Conservation (phyloP, 1,140 invertebrate species). For the Apis laboriosa region DNA sequence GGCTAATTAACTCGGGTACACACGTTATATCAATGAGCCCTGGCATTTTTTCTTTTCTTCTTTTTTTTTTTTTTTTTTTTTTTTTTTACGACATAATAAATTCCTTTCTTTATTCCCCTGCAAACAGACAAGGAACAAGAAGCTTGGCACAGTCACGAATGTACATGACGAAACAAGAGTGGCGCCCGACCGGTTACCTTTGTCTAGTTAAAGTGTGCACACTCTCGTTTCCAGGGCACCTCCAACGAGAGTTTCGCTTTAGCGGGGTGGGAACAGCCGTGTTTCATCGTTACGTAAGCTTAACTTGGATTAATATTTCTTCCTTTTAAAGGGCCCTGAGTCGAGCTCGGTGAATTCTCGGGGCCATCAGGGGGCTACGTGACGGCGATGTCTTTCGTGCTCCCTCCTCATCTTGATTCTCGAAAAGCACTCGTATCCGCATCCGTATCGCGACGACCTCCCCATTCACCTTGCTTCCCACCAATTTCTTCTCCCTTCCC, state of each 20-base stretch:
- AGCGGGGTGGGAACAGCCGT: constrained; percentile 36
- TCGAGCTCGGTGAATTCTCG: constrained; percentile 39
- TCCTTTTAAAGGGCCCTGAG: constrained; percentile 40
- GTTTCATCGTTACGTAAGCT: constrained; percentile 52
- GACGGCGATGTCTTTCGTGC: constrained; percentile 36
- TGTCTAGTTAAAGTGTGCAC: constrained; percentile 34
- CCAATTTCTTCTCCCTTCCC: constrained; percentile 19
- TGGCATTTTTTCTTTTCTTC: background rate
- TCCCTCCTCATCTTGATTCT: constrained; percentile 28
- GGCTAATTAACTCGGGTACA: constrained; percentile 47
- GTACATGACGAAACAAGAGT: constrained; percentile 15
- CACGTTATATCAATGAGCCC: background rate
- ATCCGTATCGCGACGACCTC: constrained; percentile 20
- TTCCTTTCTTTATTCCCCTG: background rate
- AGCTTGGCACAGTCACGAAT: background rate
- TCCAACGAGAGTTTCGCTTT: constrained; percentile 22
- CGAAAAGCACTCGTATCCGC: constrained; percentile 26
- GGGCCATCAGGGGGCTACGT: constrained; percentile 38
- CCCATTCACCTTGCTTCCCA: constrained; percentile 4
- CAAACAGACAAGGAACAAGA: background rate
- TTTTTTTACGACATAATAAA: constrained; percentile 20
- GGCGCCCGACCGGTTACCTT: constrained; percentile 10
- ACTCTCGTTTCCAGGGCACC: constrained; percentile 14
- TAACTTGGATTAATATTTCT: constrained; percentile 59
- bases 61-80: too few species aligned